Conservation (phyloP, 2,888 invertebrate genomes). For the Eledona agricola region DNA sequence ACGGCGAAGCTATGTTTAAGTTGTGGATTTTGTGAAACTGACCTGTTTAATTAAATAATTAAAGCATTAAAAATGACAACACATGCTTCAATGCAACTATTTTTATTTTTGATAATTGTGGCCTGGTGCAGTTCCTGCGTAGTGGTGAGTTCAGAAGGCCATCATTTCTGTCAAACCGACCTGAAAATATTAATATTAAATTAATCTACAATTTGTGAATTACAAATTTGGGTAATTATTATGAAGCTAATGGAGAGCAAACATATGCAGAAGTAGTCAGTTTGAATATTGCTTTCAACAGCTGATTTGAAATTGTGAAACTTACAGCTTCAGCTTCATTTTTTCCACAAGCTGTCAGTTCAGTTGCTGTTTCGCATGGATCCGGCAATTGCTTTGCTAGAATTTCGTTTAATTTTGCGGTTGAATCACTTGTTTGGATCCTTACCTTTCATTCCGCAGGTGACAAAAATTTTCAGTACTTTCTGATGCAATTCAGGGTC, state of each 20-base stretch:
- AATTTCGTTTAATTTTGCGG: slow-evolving; percentile 15
- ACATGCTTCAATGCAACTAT: slow-evolving; percentile 4
- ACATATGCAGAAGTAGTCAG: too few species aligned
- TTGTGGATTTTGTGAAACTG: not conserved
- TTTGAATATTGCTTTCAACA: too few species aligned
- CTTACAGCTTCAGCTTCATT: slow-evolving; percentile 46
- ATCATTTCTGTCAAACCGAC: too few species aligned
- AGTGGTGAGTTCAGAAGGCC: too few species aligned
- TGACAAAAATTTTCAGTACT: slow-evolving; percentile 34
- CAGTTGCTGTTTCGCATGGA: slow-evolving; percentile 45
- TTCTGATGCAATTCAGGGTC: slow-evolving; percentile 42
- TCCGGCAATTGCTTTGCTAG: slow-evolving; percentile 44
- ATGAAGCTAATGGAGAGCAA: too few species aligned
- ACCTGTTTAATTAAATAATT: slow-evolving; percentile 2
- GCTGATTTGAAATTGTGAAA: too few species aligned
- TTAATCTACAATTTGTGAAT: too few species aligned
- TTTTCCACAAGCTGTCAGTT: slow-evolving; percentile 43
- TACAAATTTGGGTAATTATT: too few species aligned
- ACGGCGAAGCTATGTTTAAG: not conserved
- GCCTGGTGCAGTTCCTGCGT: too few species aligned
- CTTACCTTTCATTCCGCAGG: slow-evolving; percentile 31
- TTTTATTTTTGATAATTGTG: not conserved
- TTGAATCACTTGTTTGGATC: not conserved
- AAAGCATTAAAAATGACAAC: not conserved
- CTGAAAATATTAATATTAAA: slow-evolving; percentile 5